Evolutionary conservation across 1,140 invertebrate genomes (phyloP), one percentile per base, ranked within the genome.

Genomic region (Vollenhovia emeryi): DNA sequence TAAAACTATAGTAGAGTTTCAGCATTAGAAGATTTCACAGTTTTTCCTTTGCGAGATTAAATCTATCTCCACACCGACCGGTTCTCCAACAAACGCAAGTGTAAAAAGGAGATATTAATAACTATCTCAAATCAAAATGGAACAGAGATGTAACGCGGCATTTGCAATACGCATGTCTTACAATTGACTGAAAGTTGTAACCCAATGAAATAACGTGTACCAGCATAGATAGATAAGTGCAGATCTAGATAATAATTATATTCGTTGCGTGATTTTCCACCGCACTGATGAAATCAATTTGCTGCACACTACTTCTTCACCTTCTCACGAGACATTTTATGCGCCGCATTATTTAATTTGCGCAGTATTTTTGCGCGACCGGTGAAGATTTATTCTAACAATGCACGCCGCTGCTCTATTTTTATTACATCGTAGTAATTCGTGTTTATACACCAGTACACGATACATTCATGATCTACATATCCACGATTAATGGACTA

Each of bases 271-370:
- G 33, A 79, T 69, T 79, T 79, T 69, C 21, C 15, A 21, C 18
- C 45, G 21, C 52, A 27, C 21, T 69, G 62, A 79, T 79, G 45
- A 55, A 45, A 79, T 79, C 76, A 79, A 68, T 52, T 69, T 40
- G 52, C 8, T 9, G 59, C 27, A 36, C 48, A 48, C 62, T 79
- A 69, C 21, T 66, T 69, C 48, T 69, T 69, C 45, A 55, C 27
- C 36, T 52, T 36, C 21, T 52, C 33, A 18, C 33, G 33, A 79
- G 30, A 40, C 45, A 52, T 79, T n/a, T 79, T 52, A 69, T 57
- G 33, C 45, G 21, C 1, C 33, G 60, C 9, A 52, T 21, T 52
- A 45, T 52, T 79, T 40, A 69, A 69, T 36, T 33, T 24, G 24
- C 33, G 15, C 7, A 21, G 21, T 24, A 48, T 40, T 24, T 75